Conservation (phyloP, 2,888 invertebrate species). For the Sinohyriopsis cumingii region DNA sequence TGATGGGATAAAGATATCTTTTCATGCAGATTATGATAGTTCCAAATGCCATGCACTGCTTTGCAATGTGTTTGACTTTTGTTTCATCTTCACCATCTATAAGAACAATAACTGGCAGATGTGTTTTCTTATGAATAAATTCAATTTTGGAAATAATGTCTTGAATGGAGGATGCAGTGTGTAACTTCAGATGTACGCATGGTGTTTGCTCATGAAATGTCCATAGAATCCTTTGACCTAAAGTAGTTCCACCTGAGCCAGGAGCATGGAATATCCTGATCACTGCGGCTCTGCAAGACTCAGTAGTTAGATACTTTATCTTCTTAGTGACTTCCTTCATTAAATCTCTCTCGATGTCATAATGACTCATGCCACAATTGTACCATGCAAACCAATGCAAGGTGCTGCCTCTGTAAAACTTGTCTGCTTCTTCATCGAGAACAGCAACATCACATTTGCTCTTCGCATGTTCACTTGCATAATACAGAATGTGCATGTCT, state of each 20-base stretch:
- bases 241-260: conserved; percentile 44
- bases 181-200: conserved; percentile 30
- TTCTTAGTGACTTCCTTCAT: conserved; percentile 15
- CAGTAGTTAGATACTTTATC: conserved; percentile 13
- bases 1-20: conserved; percentile 22
- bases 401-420: conserved; percentile 40
- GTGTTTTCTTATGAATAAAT: conserved; percentile 27
- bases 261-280: conserved; percentile 38
- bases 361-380: conserved; percentile 14
- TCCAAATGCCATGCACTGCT: conserved; percentile 6
- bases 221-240: conserved; percentile 41
- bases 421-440: conserved; percentile 26
- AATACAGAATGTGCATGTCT: conserved; percentile 37
- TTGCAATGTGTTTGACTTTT: conserved; percentile 21
- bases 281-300: conserved; percentile 16
- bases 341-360: conserved; percentile 32
- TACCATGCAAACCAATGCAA: conserved; percentile 38
- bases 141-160: conserved; percentile 22
- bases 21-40: conserved; percentile 32
- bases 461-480: background rate
- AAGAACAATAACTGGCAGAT: conserved; percentile 27
- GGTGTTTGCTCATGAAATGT: conserved; percentile 24
- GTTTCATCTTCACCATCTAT: conserved; percentile 44
- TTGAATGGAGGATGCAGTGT: conserved; percentile 14
- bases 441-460: conserved; percentile 11